Percentiles rank a stretch among this genome's conserved stretches.
Conservation (phyloP, 2,113 vertebrate genomes). For the Benitochromis conjunctus region DNA sequence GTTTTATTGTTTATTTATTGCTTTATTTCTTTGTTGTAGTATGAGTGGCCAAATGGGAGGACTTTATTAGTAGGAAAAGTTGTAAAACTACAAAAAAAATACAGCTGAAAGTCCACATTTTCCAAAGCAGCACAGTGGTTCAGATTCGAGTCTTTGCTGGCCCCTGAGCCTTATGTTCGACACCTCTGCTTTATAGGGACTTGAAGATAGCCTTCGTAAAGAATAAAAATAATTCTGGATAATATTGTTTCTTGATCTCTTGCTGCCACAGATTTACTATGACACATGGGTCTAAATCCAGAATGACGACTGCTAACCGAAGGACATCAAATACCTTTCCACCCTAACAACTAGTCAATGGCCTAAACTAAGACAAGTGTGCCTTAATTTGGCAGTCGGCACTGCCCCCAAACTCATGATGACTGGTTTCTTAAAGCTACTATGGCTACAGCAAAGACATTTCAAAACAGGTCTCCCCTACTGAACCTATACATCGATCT, state of each 20-base stretch:
- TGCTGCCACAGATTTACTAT: not conserved
- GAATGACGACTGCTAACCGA: not conserved
- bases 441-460: not conserved
- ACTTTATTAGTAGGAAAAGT: accelerated
- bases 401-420: accelerated
- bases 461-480: accelerated
- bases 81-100: not conserved
- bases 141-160: not conserved
- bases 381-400: not conserved
- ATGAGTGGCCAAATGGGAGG: not conserved
- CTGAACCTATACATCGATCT: not conserved
- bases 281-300: not conserved
- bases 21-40: not conserved
- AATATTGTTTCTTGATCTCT: not conserved
- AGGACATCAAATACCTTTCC: accelerated
- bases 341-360: not conserved
- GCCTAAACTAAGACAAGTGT: not conserved
- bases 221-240: not conserved
- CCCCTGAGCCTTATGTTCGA: not conserved
- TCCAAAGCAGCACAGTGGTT: not conserved
- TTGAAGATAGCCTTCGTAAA: not conserved
- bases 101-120: not conserved
- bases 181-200: not conserved
- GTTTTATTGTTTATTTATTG: not conserved
- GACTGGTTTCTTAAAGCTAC: not conserved